phyloP scores from a whole-genome alignment of 2,888 invertebrate species.

The Plagodis pulveraria region DNA sequence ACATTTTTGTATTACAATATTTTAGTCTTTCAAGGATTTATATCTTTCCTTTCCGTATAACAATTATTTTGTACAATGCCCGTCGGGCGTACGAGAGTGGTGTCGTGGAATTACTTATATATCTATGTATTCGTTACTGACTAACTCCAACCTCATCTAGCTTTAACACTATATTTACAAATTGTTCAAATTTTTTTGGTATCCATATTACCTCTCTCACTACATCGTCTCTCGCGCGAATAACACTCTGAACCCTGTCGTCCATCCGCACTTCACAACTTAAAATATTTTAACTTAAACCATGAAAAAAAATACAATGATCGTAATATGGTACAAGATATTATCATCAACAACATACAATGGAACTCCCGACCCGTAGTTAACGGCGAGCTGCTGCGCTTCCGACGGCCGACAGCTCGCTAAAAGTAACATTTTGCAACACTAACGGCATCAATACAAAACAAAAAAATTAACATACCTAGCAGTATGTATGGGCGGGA shows the following conservation, averaged over 20 bases:
- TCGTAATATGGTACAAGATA: constrained; percentile 80
- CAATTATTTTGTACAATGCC: constrained; percentile 84
- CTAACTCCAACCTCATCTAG: constrained; percentile 74
- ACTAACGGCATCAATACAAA: constrained; percentile 76
- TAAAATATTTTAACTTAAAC: constrained; percentile 80
- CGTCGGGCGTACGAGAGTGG: constrained; percentile 76
- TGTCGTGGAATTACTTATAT: constrained; percentile 81
- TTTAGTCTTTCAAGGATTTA: constrained; percentile 81
- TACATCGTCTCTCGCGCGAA: constrained; percentile 69
- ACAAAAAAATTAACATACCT: constrained; percentile 81
- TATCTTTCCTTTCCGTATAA: constrained; percentile 80
- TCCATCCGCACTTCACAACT: constrained; percentile 74
- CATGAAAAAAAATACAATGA: constrained; percentile 81
- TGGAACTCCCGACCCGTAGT: constrained; percentile 49
- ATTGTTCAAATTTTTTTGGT: constrained; percentile 84
- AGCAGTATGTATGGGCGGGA: constrained; percentile 75
- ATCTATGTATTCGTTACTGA: constrained; percentile 74
- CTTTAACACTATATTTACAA: constrained; percentile 83
- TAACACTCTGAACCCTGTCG: constrained; percentile 61
- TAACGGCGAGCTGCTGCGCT: constrained; percentile 3
- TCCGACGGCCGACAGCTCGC: constrained; percentile 51
- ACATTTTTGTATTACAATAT: constrained; percentile 84
- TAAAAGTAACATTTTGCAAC: constrained; percentile 72
- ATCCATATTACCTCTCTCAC: constrained; percentile 80
- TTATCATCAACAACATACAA: constrained; percentile 80